Conservation (phyloP, 2,113 vertebrate genomes). For the Pedionomus torquatus region DNA sequence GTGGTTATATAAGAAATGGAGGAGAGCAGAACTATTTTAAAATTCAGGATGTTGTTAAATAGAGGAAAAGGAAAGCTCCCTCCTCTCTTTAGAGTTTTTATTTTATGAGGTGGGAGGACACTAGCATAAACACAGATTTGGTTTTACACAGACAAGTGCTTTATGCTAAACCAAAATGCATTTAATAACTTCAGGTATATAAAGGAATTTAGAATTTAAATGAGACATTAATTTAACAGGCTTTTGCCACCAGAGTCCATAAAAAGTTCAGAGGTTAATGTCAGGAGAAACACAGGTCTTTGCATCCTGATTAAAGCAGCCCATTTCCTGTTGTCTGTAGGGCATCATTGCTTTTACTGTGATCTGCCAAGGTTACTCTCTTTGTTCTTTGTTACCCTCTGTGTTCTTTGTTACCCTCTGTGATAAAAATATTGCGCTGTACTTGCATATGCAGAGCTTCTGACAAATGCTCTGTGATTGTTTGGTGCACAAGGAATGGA, state of each 20-base stretch:
- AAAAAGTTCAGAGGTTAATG: constrained; percentile 3
- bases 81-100: not conserved
- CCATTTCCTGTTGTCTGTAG: constrained; percentile 7
- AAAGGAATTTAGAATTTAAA: not conserved
- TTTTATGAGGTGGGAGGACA: not conserved
- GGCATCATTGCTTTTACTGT: not conserved
- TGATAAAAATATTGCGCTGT: not conserved
- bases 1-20: not conserved
- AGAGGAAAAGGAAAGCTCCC: constrained; percentile 44
- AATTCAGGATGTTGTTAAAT: constrained; percentile 28
- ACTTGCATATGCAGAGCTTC: not conserved
- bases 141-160: not conserved
- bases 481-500: not conserved
- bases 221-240: not conserved
- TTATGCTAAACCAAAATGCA: not conserved
- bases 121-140: not conserved
- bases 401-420: not conserved
- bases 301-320: constrained; percentile 3
- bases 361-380: not conserved
- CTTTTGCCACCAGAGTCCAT: not conserved
- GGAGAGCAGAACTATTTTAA: not conserved
- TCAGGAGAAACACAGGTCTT: not conserved
- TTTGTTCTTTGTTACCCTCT: not conserved
- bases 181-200: not conserved
- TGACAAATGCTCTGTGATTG: not conserved